Evolutionary conservation across 1,140 invertebrate genomes (phyloP).

Genomic region (Drosophila orosa): DNA sequence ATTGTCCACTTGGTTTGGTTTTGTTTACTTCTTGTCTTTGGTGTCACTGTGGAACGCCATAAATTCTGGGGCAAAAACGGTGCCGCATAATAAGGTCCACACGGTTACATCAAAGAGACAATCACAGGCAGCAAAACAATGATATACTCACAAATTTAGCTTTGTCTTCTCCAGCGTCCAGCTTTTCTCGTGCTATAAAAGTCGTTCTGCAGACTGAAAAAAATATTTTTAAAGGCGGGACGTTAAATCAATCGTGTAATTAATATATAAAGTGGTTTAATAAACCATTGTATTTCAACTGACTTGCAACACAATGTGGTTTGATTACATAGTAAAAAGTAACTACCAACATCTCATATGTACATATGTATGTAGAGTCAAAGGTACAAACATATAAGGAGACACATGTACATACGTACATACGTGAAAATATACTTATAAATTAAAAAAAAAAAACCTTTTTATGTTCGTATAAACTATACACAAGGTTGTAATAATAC

Average conservation of each 20-base stretch:
- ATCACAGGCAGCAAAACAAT: conserved; percentile 58
- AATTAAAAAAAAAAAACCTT: too few species aligned
- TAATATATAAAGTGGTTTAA: not conserved
- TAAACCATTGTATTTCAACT: not conserved
- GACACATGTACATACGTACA: too few species aligned
- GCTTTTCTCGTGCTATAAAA: not conserved
- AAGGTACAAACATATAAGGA: too few species aligned
- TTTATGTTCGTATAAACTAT: too few species aligned
- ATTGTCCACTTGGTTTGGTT: conserved; percentile 34
- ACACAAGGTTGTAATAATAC: too few species aligned
- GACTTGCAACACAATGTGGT: not conserved
- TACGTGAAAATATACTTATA: too few species aligned
- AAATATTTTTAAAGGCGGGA: not conserved
- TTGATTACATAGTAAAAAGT: not conserved
- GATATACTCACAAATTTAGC: conserved; percentile 19
- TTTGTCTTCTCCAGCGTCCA: not conserved
- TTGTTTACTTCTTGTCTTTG: conserved; percentile 38
- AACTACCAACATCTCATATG: not conserved
- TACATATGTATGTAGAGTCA: too few species aligned
- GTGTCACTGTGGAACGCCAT: conserved; percentile 60
- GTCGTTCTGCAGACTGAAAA: not conserved
- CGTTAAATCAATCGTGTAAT: not conserved
- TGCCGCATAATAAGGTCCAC: conserved; percentile 34
- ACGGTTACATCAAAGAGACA: conserved; percentile 69
- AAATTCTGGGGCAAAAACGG: conserved; percentile 45